Evolutionary conservation across 1,140 invertebrate genomes (phyloP), one percentile per base, ranked within the genome.

Genomic region (Pemphigus obesinymphae): DNA sequence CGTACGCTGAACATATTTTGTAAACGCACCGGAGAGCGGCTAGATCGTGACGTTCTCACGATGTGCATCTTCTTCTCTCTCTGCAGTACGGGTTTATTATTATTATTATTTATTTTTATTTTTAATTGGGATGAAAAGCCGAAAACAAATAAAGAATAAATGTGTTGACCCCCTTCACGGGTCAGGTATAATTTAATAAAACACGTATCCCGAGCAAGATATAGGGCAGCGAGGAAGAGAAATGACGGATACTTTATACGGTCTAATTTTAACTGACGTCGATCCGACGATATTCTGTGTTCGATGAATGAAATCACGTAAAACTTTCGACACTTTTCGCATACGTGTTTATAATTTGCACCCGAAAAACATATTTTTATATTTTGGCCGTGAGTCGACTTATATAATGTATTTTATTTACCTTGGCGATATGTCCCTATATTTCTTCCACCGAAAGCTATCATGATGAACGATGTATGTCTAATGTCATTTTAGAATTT

Each of bases 21-120:
- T 70, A 2, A 17, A 45, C 37, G 40, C 23, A 40, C 10, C 23
- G 23, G 23, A 73, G 23, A 31, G 31, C 45, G 29, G n/a, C 20
- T 23, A 37, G 76, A 37, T 80, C 76, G 76, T 80, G 76, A 80
- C 76, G 76, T 61, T 80, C 76, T 80, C 76, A 80, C 76, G 76
- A 63, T 80, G 55, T 45, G 29, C 75, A 58, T 61, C 75, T 78
- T 31, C 45, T 23, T 70, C 2, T 29, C 23, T 63, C 15, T 63
- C 5, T 34, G n/a, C 5, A 5, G 4, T 15, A 10, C n/a, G 3
- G 6, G 55, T 58, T 80, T n/a, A n/a, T n/a, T n/a, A n/a, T n/a
- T n/a, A n/a, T n/a, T n/a, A n/a, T n/a, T n/a, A n/a, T n/a, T n/a
- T n/a, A n/a, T n/a, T n/a, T n/a, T n/a, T 15, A 10, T 50, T 31